Base-by-base conservation (phyloP, 2,888 invertebrate species). In the Rhagophthalmus giganteus region DNA sequence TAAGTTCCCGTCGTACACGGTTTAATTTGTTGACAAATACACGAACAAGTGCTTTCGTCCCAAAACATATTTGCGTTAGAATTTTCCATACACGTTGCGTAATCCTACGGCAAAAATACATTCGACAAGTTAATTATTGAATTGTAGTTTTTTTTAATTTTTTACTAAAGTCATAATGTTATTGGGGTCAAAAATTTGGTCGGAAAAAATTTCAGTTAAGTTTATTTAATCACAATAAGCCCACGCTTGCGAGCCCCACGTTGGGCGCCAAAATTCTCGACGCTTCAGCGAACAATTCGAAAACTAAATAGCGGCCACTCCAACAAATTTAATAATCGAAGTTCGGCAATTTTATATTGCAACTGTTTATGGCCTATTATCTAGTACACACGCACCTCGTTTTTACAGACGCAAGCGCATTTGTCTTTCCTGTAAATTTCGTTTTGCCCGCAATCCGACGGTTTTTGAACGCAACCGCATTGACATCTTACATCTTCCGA, bases 361-460 rank as follows among this genome's bases (percentile, higher is more conserved):
- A n/a, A n/a, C n/a, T n/a, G n/a, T n/a, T n/a, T n/a, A n/a, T n/a
- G n/a, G n/a, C n/a, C n/a, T n/a, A n/a, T n/a, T n/a, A n/a, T n/a
- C n/a, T n/a, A n/a, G n/a, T n/a, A n/a, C n/a, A 27, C 7, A 7
- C 27, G 58, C 58, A 66, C 66, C 39, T 55, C 45, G 58, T 71
- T 68, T 12, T 41, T 64, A 47, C 74, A 74, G 27, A 58, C 47
- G 53, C 74, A 74, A 26, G 47, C 49, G 40, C 74, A 74, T 15
- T 51, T 57, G 6, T 62, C 60, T 9, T 61, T 60, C 32, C 63
- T 63, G 38, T 68, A 73, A 20, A 47, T 55, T 53, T 74, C 72
- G 2, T 57, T 55, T 1, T 35, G 24, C 1, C 46, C 59, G 41
- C 71, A 71, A 15, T 66, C 58, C 8, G 58, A 51, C 14, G 52